These are phyloP conservation scores for Cabera pusaria DNA, from an alignment of 2,888 invertebrate species.

Conservation along the genomic window DNA sequence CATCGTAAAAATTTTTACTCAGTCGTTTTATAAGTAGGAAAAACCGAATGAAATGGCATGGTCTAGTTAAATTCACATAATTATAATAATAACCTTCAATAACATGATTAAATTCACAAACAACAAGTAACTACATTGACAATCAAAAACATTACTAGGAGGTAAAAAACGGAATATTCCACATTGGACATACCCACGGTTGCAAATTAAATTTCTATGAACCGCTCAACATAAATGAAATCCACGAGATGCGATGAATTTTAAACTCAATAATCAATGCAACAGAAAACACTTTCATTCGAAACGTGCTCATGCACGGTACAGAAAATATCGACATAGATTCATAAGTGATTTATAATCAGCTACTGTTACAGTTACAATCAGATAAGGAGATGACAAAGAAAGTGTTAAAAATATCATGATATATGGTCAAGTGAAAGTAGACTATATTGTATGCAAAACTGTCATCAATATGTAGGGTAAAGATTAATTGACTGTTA, in stretches of 20 bases:
- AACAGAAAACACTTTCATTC: conserved; percentile 47
- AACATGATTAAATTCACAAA: conserved; percentile 29
- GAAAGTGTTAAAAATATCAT: conserved; percentile 45
- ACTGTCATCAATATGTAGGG: conserved; percentile 36
- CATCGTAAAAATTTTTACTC: too few relatives aligned
- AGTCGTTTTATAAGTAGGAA: too few relatives aligned
- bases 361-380: conserved; percentile 41
- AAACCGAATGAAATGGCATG: too few relatives aligned
- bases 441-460: conserved; percentile 45
- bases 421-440: conserved; percentile 50
- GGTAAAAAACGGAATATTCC: conserved; percentile 28
- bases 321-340: conserved; percentile 40
- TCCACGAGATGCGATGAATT: conserved; percentile 22
- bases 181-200: conserved; percentile 25
- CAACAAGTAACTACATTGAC: conserved; percentile 14
- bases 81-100: too few relatives aligned
- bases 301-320: conserved; percentile 19
- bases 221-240: conserved; percentile 17
- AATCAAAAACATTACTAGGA: conserved; percentile 15
- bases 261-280: conserved; percentile 29
- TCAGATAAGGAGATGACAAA: conserved; percentile 34
- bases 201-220: conserved; percentile 45
- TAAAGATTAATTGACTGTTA: conserved; percentile 25
- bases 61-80: too few relatives aligned
- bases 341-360: conserved; percentile 51